Evolutionary conservation across 2,797 vertebrate genomes (phyloP), one percentile per base, ranked within the genome.

Genomic region (Enteromius afrohamiltoni): DNA sequence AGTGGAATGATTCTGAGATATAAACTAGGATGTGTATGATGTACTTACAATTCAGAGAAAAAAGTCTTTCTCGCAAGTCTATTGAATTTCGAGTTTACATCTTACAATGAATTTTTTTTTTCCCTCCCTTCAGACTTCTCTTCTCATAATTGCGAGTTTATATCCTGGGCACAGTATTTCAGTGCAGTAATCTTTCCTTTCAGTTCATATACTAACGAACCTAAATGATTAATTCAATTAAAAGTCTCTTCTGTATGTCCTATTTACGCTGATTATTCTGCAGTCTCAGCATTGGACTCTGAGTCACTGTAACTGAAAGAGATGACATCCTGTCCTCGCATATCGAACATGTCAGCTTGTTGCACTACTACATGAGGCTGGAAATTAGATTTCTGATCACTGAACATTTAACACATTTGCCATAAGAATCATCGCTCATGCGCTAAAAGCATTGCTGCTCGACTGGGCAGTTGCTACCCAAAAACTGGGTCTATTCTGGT

Each of bases 331-430:
- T 19, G 37, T 80, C 53, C n/a, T 75, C 29, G 16, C 37, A 75
- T 80, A 34, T 85, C 82, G 79, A 73, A 64, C 67, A 51, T 42
- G 3, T 31, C 58, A 73, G 60, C 70, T 49, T 81, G 70, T 76
- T 55, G 55, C 6, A 45, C 49, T 2, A 69, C n/a, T 77, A 60
- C 60, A 65, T 64, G n/a, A 77, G 37, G 29, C 21, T 17, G 49
- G 67, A 73, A 77, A 85, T 75, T 11, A 53, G n/a, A 31, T 64
- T 17, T 31, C 16, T 64, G 62, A 19, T 6, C 29, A 64, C 16
- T 64, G 74, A 77, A 34, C 26, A 77, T 71, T 70, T 34, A 71
- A 55, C 51, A 80, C 51, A 80, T 51, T 65, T 8, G 2, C 77
- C 29, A 2, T 51, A n/a, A n/a, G 8, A 65, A 82, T 67, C 31